Evolutionary conservation across 1,140 invertebrate genomes (phyloP), one percentile per base, ranked within the genome.

Genomic region (Bombus ignitus): DNA sequence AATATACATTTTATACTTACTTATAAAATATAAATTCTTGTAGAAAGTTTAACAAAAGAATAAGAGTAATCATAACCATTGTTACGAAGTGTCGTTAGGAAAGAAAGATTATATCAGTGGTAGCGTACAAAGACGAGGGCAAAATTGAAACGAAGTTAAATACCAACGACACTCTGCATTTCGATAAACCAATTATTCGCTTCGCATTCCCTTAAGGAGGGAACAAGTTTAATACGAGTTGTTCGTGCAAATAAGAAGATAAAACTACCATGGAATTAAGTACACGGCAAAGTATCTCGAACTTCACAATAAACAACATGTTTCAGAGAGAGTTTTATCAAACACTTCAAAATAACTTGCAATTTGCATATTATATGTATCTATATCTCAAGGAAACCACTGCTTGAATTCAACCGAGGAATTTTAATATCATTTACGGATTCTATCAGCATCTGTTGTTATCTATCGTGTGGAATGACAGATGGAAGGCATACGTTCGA

Each of bases 231-330:
- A 39, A 77, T 59, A 77, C 53, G 37, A 62, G 75, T 77, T 77
- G 74, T 76, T 76, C 47, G 47, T 76, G 35, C 75, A 77, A 62
- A 39, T 77, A 77, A 77, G 75, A 59, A 77, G 75, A 77, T 77
- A 62, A 77, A 62, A 77, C 57, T 59, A 28, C 35, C 53, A 25
- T n/a, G 37, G 53, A 39, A 25, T 39, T 62, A 77, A 62, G 75
- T 77, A 62, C 6, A 35, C 28, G 13, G 28, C 28, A 18, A 32
- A n/a, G 13, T 59, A 39, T 6, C 35, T 37, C 5, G 28, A 77
- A 77, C 35, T 77, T 62, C 6, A 37, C 75, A 62, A 77, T 62
- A 62, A 77, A 77, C 35, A 76, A 57, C 53, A 42, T 77, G 28
- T n/a, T 77, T 77, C 62, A 62, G 39, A 62, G 28, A 39, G 75